Evolutionary conservation across 2,113 vertebrate species (phyloP).

Genomic region (Hydrolagus affinis): DNA sequence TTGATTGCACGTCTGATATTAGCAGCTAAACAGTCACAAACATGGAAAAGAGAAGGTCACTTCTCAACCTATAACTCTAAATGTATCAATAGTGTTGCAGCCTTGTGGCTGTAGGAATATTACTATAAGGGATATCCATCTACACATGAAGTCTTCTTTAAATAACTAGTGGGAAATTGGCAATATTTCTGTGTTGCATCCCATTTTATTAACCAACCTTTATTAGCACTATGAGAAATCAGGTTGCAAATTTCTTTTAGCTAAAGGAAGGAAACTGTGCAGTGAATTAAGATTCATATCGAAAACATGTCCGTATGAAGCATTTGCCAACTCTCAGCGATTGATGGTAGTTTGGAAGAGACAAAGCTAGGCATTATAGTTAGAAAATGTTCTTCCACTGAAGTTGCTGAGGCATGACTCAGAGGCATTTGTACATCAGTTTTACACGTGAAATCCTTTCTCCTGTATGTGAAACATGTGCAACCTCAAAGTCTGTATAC

Average conservation of each 20-base stretch:
- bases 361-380: conserved; percentile 32
- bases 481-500: conserved; percentile 85
- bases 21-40: conserved; percentile 78
- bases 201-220: conserved; percentile 26
- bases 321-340: conserved; percentile 17
- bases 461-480: conserved; percentile 92
- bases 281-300: conserved; percentile 24
- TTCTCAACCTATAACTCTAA: conserved; percentile 62
- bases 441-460: conserved; percentile 95
- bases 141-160: conserved; percentile 31
- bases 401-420: conserved; percentile 76
- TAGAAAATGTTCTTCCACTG: conserved; percentile 44
- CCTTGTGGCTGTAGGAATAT: conserved; percentile 24
- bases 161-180: conserved; percentile 25
- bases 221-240: conserved; percentile 4
- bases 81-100: conserved; percentile 55
- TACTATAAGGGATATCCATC: conserved; percentile 20
- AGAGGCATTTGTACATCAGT: conserved; percentile 54
- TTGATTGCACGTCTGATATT: conserved; percentile 69
- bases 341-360: conserved; percentile 8
- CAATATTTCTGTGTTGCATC: conserved; percentile 15
- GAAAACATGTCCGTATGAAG: conserved; percentile 28
- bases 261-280: conserved; percentile 27
- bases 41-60: conserved; percentile 64
- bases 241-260: conserved; percentile 11